Base-by-base conservation (phyloP, 1,140 invertebrate species). In the Trichomalopsis sarcophagae region DNA sequence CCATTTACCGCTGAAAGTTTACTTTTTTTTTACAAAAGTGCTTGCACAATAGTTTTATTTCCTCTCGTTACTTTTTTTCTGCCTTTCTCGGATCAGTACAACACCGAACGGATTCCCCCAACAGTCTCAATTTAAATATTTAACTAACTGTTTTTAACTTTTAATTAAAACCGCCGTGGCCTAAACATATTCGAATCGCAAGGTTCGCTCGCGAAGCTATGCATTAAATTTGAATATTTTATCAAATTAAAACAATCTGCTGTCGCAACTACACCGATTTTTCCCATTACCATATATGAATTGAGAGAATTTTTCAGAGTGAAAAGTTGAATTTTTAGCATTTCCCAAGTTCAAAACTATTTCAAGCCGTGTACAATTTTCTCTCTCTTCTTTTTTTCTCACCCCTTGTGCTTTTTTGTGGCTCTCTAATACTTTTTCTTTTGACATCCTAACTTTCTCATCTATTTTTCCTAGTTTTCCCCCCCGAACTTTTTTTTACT, bases 171-270 rank as follows among this genome's bases (percentile, higher is more conserved):
- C 30, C 69, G 33, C 33, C 33, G 27, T 27, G 33, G 11, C 36
- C 33, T 36, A 75, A 75, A 75, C 33, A 75, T n/a, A 75, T 75
- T 75, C 73, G 7, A 75, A 75, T 75, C 30, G 33, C 33, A 75
- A 75, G 33, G 33, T 14, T 17, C 21, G n/a, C 27, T 21, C 21
- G 75, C 55, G 21, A 62, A 50, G 75, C 75, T 76, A 76, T 76
- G 75, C 75, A 76, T 76, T 76, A 50, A 23, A 44, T 47, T 76
- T 76, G 75, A 44, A 76, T 76, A 76, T 47, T 76, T 76, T 50
- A 50, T 76, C 75, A 50, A 76, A 76, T 75, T 33, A 75, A 75
- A 75, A 75, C 73, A 75, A 75, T 75, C 73, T 75, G 73, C 33
- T 75, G 73, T 75, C 73, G 21, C 21, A 36, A n/a, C 9, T 73